phyloP scores from a whole-genome alignment of 2,888 invertebrate species.

The Oscheius myriophilus region DNA sequence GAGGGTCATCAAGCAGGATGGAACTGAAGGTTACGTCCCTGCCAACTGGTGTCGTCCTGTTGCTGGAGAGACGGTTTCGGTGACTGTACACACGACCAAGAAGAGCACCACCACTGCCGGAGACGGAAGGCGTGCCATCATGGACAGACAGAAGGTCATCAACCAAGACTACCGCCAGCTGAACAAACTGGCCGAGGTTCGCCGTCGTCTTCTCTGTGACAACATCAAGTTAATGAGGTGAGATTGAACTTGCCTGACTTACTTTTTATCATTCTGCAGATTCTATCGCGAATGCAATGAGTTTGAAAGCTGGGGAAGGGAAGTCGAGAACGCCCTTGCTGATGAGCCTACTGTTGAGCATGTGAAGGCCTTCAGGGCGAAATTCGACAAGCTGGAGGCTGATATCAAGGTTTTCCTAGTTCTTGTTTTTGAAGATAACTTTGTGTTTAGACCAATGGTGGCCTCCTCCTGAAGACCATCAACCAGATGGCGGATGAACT shows the following conservation, averaged over 20 bases:
- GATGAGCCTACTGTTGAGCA: constrained; percentile 86
- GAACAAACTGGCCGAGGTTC: constrained; percentile 79
- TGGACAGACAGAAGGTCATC: constrained; percentile 65
- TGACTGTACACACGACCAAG: constrained; percentile 49
- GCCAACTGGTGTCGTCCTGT: constrained; percentile 85
- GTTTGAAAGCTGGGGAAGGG: constrained; percentile 94
- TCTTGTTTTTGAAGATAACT: neutral
- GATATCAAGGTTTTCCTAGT: constrained; percentile 78
- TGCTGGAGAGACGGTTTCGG: constrained; percentile 79
- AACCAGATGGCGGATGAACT: constrained; percentile 87
- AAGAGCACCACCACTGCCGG: constrained; percentile 39
- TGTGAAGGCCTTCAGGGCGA: constrained; percentile 79
- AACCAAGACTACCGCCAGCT: constrained; percentile 73
- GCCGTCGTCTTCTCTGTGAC: constrained; percentile 87
- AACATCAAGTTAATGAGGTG: constrained; percentile 80
- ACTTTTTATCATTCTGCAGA: constrained; percentile 76
- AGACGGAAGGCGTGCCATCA: constrained; percentile 51
- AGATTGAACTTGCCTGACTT: neutral
- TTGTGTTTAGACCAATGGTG: constrained; percentile 83
- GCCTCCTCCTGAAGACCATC: constrained; percentile 84
- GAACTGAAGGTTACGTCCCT: constrained; percentile 94
- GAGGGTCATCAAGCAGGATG: constrained; percentile 86
- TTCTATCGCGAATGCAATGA: constrained; percentile 97
- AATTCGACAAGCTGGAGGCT: constrained; percentile 79
- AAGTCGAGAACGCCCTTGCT: constrained; percentile 87